Evolutionary conservation across 2,888 invertebrate genomes (phyloP).

Genomic region (Zootermopsis nevadensis): DNA sequence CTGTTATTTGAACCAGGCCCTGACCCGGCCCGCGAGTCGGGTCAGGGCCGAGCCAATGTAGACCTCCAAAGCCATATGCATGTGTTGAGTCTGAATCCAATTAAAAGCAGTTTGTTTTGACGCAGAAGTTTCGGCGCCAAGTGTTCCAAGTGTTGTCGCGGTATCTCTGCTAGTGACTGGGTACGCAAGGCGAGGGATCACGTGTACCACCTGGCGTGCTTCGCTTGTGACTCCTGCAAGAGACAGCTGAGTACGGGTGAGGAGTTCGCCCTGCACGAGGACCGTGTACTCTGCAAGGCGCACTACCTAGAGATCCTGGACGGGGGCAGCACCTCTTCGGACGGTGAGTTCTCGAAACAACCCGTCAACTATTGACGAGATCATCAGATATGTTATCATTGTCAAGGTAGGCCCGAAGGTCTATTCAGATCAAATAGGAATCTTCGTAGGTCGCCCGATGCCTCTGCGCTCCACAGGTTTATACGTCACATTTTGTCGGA

Average conservation of each 20-base stretch:
- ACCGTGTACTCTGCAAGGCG: slow-evolving; percentile 94
- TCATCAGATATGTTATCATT: no score
- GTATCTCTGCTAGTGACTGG: slow-evolving; percentile 97
- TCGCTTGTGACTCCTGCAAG: slow-evolving; percentile 97
- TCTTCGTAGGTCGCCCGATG: no score
- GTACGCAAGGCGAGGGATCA: slow-evolving; percentile 93
- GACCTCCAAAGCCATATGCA: no score
- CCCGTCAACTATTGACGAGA: no score
- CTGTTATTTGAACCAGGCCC: no score
- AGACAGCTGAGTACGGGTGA: slow-evolving; percentile 94
- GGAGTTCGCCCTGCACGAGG: slow-evolving; percentile 96
- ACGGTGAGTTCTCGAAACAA: slow-evolving; percentile 72
- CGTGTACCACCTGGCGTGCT: slow-evolving; percentile 98
- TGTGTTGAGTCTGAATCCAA: neutral
- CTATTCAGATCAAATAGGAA: no score
- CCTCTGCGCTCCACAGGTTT: no score
- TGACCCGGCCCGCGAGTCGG: no score
- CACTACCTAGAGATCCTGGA: slow-evolving; percentile 94
- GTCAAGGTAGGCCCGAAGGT: no score
- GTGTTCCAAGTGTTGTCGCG: slow-evolving; percentile 94
- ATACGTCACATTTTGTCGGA: no score
- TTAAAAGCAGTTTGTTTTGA: slow-evolving; percentile 59
- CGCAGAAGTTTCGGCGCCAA: slow-evolving; percentile 94
- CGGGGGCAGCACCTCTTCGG: slow-evolving; percentile 87
- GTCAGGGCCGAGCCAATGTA: no score